phyloP scores from a whole-genome alignment of 2,888 invertebrate genomes.

The Nomada fabriciana region DNA sequence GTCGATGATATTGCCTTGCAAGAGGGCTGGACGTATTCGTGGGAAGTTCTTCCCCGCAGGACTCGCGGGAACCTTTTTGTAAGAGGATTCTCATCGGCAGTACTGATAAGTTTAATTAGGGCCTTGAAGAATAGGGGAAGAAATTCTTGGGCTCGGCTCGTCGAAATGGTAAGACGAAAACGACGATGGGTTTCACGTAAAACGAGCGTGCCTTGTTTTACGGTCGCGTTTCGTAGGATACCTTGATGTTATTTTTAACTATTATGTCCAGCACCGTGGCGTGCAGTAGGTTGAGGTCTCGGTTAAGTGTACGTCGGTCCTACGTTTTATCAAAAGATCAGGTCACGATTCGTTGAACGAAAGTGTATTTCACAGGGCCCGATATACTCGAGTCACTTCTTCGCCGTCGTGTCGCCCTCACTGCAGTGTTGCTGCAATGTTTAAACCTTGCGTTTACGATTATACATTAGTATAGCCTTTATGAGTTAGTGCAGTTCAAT shows the following conservation, averaged over 20 bases:
- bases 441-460: background rate
- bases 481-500: too few relatives aligned
- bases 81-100: slow-evolving; percentile 63
- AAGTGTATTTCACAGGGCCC: slow-evolving; percentile 2
- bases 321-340: slow-evolving; percentile 16
- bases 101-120: slow-evolving; percentile 65
- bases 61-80: slow-evolving; percentile 64
- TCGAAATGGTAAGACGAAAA: background rate
- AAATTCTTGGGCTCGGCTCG: background rate
- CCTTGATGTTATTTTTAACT: slow-evolving; percentile 67
- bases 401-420: background rate
- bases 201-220: slow-evolving; percentile 1
- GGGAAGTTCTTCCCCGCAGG: slow-evolving; percentile 56
- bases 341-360: background rate
- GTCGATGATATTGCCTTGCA: slow-evolving; percentile 49
- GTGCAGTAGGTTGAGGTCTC: slow-evolving; percentile 49
- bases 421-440: background rate
- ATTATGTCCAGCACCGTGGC: slow-evolving; percentile 47
- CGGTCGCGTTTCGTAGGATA: slow-evolving; percentile 42
- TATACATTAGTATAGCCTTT: too few relatives aligned
- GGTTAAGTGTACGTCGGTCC: slow-evolving; percentile 41
- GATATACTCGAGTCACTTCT: background rate
- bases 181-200: slow-evolving; percentile 10
- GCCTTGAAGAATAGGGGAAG: slow-evolving; percentile 16
- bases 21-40: slow-evolving; percentile 51